Conservation (phyloP, 2,797 vertebrate species). For the Holocentrus rufus region DNA sequence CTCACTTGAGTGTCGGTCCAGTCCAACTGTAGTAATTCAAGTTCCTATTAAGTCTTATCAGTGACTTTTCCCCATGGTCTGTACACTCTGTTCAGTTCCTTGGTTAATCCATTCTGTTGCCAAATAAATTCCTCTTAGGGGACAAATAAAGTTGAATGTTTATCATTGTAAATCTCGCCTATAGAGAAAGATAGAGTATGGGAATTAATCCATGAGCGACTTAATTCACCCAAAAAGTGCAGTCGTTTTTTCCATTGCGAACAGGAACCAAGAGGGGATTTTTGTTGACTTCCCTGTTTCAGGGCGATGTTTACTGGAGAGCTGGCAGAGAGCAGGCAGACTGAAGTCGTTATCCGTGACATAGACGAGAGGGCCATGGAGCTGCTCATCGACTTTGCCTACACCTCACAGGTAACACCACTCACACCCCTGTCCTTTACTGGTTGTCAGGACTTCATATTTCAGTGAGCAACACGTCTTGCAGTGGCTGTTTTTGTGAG, state of each 20-base stretch:
- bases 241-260: background rate
- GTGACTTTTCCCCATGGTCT: background rate
- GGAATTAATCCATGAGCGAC: background rate
- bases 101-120: no score
- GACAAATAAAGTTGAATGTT: no score
- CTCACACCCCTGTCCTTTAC: no score
- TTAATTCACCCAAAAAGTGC: background rate
- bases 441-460: no score
- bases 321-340: conserved; percentile 96
- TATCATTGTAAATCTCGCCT: no score
- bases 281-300: background rate
- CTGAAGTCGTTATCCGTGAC: conserved; percentile 97
- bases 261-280: background rate
- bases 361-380: conserved; percentile 99
- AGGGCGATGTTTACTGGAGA: conserved; percentile 99
- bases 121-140: no score
- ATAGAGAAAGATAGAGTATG: background rate
- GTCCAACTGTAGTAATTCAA: background rate
- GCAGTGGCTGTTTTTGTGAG: no score
- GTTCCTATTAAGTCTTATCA: background rate
- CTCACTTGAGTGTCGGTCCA: background rate
- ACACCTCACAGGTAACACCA: conserved; percentile 92
- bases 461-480: no score
- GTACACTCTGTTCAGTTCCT: background rate
- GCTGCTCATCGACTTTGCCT: conserved; percentile 98